These are phyloP conservation scores for Pagrus major DNA, from an alignment of 2,113 vertebrate species.

Conservation along the genomic window DNA sequence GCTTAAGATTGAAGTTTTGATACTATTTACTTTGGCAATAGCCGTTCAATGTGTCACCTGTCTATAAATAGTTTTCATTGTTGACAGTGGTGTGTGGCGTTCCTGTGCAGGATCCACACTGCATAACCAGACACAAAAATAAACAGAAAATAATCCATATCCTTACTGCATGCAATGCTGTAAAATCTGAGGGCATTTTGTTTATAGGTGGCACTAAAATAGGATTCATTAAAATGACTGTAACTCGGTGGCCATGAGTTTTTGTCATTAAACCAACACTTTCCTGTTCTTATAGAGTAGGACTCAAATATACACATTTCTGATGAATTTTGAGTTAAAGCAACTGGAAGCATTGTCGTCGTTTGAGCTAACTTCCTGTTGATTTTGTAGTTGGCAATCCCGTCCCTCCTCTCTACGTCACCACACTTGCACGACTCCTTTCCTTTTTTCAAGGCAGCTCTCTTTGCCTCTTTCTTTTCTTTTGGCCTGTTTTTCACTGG, in stretches of 20 bases:
- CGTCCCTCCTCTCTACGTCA: no score
- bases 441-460: no score
- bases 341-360: no score
- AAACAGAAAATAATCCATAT: not conserved
- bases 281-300: no score
- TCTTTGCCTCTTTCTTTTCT: no score
- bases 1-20: no score
- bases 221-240: not conserved
- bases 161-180: not conserved
- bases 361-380: no score
- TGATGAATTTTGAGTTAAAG: not conserved
- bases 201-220: not conserved
- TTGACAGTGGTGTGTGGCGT: not conserved
- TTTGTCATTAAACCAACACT: not conserved
- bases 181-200: not conserved
- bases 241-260: not conserved
- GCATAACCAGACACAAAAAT: not conserved
- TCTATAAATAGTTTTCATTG: not conserved
- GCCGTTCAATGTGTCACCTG: not conserved
- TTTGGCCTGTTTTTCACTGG: no score
- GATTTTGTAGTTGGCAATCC: no score
- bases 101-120: not conserved
- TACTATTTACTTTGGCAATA: no score
- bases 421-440: no score
- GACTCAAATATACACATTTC: not conserved